Percentiles rank a stretch among this genome's conserved stretches.
Evolutionary conservation across 23 tunicate genomes (phyloP).

Genomic region (Ciona savignyi): DNA sequence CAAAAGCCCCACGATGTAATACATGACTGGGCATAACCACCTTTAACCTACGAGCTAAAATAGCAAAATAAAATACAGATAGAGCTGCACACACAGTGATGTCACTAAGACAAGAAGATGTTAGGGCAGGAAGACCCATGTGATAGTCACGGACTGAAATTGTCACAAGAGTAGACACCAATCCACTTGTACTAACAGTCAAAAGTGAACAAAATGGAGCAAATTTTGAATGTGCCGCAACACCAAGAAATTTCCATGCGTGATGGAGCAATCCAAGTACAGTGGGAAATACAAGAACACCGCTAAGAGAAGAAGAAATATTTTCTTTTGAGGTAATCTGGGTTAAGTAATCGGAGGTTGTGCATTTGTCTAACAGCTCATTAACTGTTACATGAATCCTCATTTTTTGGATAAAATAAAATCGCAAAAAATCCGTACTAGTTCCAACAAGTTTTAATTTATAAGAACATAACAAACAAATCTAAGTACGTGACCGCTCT

Average conservation of each 20-base stretch:
- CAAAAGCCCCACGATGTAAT: conserved; percentile 75
- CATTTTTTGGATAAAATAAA: no score
- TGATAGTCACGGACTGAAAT: conserved; percentile 5
- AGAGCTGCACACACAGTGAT: conserved; percentile 4
- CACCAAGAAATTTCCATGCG: conserved; percentile 41
- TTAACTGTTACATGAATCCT: neutral
- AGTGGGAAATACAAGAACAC: conserved; percentile 50
- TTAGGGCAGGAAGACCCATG: neutral
- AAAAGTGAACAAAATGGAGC: conserved; percentile 31
- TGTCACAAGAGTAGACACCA: conserved; percentile 13
- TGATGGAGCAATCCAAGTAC: conserved; percentile 46
- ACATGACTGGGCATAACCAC: conserved; percentile 56
- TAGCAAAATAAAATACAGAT: conserved; percentile 21
- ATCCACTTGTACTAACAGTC: conserved; percentile 12
- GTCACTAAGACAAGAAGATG: conserved; percentile 3
- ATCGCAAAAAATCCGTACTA: no score
- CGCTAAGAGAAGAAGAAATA: conserved; percentile 10
- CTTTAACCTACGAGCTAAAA: conserved; percentile 36
- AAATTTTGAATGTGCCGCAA: conserved; percentile 37
- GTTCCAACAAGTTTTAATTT: no score
- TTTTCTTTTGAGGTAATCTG: conserved; percentile 4
- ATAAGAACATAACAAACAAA: no score
- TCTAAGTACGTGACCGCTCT: no score
- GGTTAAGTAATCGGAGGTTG: neutral
- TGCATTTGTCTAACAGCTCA: neutral